Conservation (phyloP, 2,888 invertebrate species). For the Zeuzera pyrina region DNA sequence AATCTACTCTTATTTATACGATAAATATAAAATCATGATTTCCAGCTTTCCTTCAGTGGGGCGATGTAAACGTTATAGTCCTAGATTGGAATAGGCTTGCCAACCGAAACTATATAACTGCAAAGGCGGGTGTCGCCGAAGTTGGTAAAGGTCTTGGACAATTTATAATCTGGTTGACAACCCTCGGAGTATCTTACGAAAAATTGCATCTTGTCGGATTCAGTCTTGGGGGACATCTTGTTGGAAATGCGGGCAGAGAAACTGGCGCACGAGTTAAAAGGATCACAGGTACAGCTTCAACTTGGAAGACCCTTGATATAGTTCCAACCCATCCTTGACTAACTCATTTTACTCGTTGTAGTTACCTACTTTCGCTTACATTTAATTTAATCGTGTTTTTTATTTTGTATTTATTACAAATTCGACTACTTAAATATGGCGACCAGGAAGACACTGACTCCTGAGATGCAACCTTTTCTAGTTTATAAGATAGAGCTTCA, state of each 20-base stretch:
- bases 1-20: too few relatives aligned
- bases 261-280: constrained; percentile 32
- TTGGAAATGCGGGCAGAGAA: constrained; percentile 45
- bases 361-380: too few relatives aligned
- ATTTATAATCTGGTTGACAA: constrained; percentile 33
- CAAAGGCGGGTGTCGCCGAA: constrained; percentile 30
- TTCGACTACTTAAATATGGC: too few relatives aligned
- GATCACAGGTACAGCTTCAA: constrained; percentile 56
- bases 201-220: constrained; percentile 53
- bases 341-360: too few relatives aligned
- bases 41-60: constrained; percentile 35
- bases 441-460: too few relatives aligned
- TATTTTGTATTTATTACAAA: too few relatives aligned
- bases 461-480: too few relatives aligned
- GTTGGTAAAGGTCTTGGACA: constrained; percentile 35
- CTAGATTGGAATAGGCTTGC: constrained; percentile 54
- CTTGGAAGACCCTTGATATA: too few relatives aligned
- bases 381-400: too few relatives aligned
- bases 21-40: too few relatives aligned
- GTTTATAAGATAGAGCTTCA: too few relatives aligned
- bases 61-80: constrained; percentile 50
- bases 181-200: constrained; percentile 28
- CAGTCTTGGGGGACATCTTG: constrained; percentile 57
- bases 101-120: constrained; percentile 38
- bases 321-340: too few relatives aligned